Base-by-base conservation (phyloP, 23 tunicate species). In the Halocynthia aurantium region DNA sequence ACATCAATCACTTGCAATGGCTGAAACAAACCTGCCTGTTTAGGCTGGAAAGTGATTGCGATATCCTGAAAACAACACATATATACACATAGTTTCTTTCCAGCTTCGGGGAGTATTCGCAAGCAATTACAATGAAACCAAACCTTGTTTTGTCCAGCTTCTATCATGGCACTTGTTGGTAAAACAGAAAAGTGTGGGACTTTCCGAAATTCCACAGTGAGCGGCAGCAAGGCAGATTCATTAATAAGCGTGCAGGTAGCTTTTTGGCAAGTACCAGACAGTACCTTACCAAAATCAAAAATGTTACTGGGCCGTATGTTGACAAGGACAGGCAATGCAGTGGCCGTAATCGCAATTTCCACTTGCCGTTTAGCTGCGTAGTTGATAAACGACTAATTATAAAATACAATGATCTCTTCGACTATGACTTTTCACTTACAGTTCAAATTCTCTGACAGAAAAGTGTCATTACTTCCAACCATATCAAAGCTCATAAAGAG, bases 381-480 rank as follows among this genome's bases (percentile, higher is more conserved):
- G 18, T 69, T 10, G 70, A 10, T 65, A 10, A 65, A 20, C 44
- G 2, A 31, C 44, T 0, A 31, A 31, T 31, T 31, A 31, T 31
- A 31, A 31, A 31, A 1, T 31, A 31, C 44, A 31, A 31, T 4
- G 4, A 31, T 0, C 44, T 31, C 44, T 31, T 58, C 2, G 15
- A 58, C 63, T 58, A n/a, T 58, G 2, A 58, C 15, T 58, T 1
- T 58, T 58, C 6, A 53, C 78, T 74, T 4, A 74, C 78, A 53
- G 54, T 55, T 74, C 17, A 53, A 22, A 49, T 22, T 62, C 40
- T 50, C 44, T 22, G 71, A 4, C 15, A 62, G 70, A 57, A 80
- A 91, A 44, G 84, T 91, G 78, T 91, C 90, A 71, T 85, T 92
- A 73, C 98, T 92, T n/a, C 98, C 92, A 52, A 92, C 78, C 80